Evolutionary conservation across 2,888 invertebrate species (phyloP).

Genomic region (Rugalucina vietnamica): DNA sequence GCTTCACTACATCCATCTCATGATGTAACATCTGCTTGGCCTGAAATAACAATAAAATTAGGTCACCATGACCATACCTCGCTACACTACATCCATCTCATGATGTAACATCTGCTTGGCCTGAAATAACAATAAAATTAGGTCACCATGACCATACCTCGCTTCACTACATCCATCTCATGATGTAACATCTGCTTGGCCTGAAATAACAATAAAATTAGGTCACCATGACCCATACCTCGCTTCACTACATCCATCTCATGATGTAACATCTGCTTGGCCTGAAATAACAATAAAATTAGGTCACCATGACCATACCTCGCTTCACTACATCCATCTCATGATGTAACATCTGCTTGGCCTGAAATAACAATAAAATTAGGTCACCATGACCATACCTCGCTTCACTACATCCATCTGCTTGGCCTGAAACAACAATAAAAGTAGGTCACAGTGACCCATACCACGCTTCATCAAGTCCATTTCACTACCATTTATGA

Average conservation of each 20-base stretch:
- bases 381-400: slow-evolving; percentile 98
- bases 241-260: slow-evolving; percentile 96
- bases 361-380: too few species aligned
- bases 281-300: too few species aligned
- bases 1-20: slow-evolving; percentile 95
- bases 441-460: too few species aligned
- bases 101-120: slow-evolving; percentile 75
- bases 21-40: slow-evolving; percentile 75
- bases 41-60: too few species aligned
- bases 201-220: too few species aligned
- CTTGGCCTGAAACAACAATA: too few species aligned
- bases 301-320: slow-evolving; percentile 98
- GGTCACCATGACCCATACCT: slow-evolving; percentile 98
- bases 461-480: too few species aligned
- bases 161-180: slow-evolving; percentile 95
- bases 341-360: slow-evolving; percentile 72
- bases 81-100: slow-evolving; percentile 95
- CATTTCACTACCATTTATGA: too few species aligned
- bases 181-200: too few species aligned
- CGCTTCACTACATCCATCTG: slow-evolving; percentile 93
- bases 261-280: slow-evolving; percentile 72
- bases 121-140: too few species aligned
- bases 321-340: slow-evolving; percentile 96
- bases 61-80: slow-evolving; percentile 97
- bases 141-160: slow-evolving; percentile 98